Percentiles rank a stretch among this genome's conserved stretches.
Conservation (phyloP, 2,797 vertebrate genomes). For the Ptychobarbus kaznakovi region DNA sequence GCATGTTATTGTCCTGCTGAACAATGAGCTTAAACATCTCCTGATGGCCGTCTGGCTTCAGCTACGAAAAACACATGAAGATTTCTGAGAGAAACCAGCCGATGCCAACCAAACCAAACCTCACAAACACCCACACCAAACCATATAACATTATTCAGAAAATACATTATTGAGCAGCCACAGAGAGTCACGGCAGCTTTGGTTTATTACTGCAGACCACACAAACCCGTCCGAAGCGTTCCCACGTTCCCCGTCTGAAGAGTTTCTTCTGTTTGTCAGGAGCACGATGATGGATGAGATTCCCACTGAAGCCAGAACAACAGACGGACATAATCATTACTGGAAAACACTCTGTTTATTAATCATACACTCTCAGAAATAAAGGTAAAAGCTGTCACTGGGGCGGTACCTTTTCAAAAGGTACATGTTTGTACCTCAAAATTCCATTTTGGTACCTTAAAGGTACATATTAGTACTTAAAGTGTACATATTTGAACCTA, state of each 20-base stretch:
- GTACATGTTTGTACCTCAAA: no score
- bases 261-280: no score
- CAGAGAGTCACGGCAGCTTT: slow-evolving; percentile 59
- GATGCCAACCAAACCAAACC: slow-evolving; percentile 46
- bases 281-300: slow-evolving; percentile 25
- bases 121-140: slow-evolving; percentile 55
- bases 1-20: background rate
- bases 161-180: slow-evolving; percentile 68
- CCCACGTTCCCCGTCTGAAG: no score
- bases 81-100: background rate
- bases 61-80: background rate
- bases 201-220: slow-evolving; percentile 69
- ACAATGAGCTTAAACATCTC: background rate
- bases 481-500: no score
- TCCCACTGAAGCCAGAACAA: slow-evolving; percentile 63
- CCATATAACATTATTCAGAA: slow-evolving; percentile 69
- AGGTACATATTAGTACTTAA: no score
- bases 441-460: no score
- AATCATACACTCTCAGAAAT: background rate
- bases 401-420: no score
- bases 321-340: background rate
- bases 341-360: background rate
- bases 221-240: slow-evolving; percentile 58
- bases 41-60: background rate
- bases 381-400: no score